A percentile compares a stretch with the other conserved stretches of the same genome.
phyloP scores from a whole-genome alignment of 2,113 vertebrate genomes.

The Rhabdomys dilectus region DNA sequence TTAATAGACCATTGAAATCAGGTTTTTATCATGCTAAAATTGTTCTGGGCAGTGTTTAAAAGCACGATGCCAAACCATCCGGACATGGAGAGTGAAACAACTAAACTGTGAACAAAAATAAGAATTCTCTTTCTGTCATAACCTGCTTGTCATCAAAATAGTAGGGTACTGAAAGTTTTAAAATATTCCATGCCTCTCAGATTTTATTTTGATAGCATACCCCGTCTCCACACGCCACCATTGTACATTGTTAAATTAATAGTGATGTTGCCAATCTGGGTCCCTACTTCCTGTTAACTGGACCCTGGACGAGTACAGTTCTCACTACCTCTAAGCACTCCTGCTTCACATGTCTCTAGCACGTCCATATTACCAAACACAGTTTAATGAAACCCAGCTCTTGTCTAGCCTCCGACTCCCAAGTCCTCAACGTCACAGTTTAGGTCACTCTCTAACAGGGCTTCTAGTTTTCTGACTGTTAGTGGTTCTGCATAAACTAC shows the following conservation, averaged over 20 bases:
- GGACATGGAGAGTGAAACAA: constrained; percentile 3
- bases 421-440: neutral
- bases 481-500: neutral
- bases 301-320: neutral
- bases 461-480: neutral
- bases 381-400: neutral
- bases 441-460: neutral
- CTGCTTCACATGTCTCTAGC: neutral
- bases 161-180: neutral
- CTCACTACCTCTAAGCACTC: neutral
- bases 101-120: neutral
- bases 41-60: constrained; percentile 36
- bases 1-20: constrained; percentile 44
- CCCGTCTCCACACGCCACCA: neutral
- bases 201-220: constrained; percentile 39
- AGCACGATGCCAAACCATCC: neutral
- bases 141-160: constrained; percentile 4
- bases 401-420: neutral
- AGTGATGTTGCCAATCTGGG: neutral
- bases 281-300: neutral
- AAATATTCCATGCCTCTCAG: neutral
- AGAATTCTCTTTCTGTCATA: neutral
- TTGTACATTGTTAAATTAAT: constrained; percentile 40
- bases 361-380: neutral
- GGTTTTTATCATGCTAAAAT: constrained; percentile 17